Conservation (phyloP, 1,140 invertebrate species). For the Neelides sp. region DNA sequence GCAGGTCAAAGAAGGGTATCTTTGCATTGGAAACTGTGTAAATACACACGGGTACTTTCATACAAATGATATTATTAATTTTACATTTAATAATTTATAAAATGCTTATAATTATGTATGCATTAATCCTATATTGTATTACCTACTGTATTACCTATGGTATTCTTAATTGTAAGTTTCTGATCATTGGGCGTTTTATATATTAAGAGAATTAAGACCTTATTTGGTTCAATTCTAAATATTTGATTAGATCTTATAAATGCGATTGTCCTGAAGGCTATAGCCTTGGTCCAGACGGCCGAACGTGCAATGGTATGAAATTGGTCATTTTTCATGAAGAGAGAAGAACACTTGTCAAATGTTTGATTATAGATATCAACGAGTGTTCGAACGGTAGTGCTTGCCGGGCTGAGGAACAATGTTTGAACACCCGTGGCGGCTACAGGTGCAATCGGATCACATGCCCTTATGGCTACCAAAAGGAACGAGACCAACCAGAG, state of each 20-base stretch:
- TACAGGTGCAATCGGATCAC: conserved; percentile 72
- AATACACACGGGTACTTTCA: conserved; percentile 83
- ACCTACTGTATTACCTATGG: too few species aligned
- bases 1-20: conserved; percentile 49
- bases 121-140: too few species aligned
- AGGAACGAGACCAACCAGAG: conserved; percentile 59
- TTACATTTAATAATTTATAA: too few species aligned
- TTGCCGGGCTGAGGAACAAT: conserved; percentile 53
- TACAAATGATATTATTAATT: too few species aligned
- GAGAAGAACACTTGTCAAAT: too few species aligned
- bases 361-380: conserved; percentile 57
- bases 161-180: too few species aligned
- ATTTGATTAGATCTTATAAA: conserved; percentile 51
- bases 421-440: conserved; percentile 78
- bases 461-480: conserved; percentile 69
- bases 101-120: too few species aligned
- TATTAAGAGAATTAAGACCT: too few species aligned
- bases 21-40: conserved; percentile 72
- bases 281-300: conserved; percentile 49
- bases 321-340: not conserved
- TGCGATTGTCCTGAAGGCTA: conserved; percentile 81
- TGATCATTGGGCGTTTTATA: too few species aligned
- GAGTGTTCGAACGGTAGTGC: conserved; percentile 56
- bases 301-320: conserved; percentile 56
- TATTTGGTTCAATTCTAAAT: too few species aligned